Conservation (phyloP, 2,113 vertebrate species). For the Nesogale talazaci region DNA sequence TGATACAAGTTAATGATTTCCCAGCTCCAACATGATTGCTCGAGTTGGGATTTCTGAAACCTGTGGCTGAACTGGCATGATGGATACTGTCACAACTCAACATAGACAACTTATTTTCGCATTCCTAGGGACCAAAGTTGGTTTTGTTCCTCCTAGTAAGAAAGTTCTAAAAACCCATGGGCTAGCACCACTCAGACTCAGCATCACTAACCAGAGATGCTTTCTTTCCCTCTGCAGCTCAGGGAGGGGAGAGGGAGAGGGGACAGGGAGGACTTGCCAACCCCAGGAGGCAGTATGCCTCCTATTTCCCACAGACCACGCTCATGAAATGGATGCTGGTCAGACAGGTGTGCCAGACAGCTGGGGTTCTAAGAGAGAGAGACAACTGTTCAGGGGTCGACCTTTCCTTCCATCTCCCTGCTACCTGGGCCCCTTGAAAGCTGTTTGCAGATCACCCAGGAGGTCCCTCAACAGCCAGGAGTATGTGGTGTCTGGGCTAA, state of each 20-base stretch:
- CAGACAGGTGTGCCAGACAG: neutral
- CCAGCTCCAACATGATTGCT: neutral
- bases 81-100: neutral
- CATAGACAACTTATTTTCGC: too few species aligned
- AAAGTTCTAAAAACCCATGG: neutral
- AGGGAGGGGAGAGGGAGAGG: too few species aligned
- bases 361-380: slow-evolving; percentile 29
- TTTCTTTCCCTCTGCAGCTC: neutral
- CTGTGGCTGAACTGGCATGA: neutral
- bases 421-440: neutral
- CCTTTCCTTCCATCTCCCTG: neutral
- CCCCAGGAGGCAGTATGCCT: neutral
- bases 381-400: neutral
- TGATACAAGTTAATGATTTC: neutral
- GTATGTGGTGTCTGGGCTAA: neutral
- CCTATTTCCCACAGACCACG: neutral
- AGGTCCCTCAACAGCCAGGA: neutral
- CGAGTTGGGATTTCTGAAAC: slow-evolving; percentile 26
- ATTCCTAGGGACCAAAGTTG: neutral
- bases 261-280: neutral
- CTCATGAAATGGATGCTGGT: slow-evolving; percentile 15
- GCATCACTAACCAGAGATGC: neutral
- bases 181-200: neutral
- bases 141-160: slow-evolving; percentile 2
- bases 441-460: neutral